Evolutionary conservation across 2,113 vertebrate genomes (phyloP), one percentile per base, ranked within the genome.

Genomic region (Gambusia affinis): DNA sequence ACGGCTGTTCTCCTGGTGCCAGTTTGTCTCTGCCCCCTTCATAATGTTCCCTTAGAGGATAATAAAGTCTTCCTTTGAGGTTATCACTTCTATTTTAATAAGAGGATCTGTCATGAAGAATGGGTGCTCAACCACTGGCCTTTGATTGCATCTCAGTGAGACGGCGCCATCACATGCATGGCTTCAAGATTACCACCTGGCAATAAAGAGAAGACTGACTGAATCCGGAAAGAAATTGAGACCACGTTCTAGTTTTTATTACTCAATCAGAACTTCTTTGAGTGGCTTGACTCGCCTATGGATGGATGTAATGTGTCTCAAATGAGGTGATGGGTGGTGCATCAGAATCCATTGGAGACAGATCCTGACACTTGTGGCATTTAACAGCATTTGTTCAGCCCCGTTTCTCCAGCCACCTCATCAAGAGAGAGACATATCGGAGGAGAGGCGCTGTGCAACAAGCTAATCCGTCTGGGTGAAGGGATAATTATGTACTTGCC

Each of bases 401-500:
- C 60, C 11, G 22, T 72, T 70, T 82, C 67, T 75, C 64, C 64
- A 24, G 72, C 47, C 72, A 70, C 75, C 85, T 90, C 85, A 90
- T 88, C 85, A 82, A 73, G 44, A 77, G 73, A 70, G 33, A 87
- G 71, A 80, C 61, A 71, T 74, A 85, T 75, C n/a, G 24, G 70
- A 72, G 76, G 61, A 86, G 77, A 85, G 71, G 70, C 79, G 68
- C 71, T 33, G 64, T 39, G 76, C 81, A 81, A 82, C 78, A 76
- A 83, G 63, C 77, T 91, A 87, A 92, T 92, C 87, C 70, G n/a
- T 82, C 87, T 76, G 85, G 76, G 79, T 80, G 84, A 91, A 75
- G 72, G 84, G 86, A 91, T 89, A 91, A 92, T 89, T 83, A 90
- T 81, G 72, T 68, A 77, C 79, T 82, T 73, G 76, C 67, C 69